These are phyloP conservation scores for Pammene aurita DNA, from an alignment of 2,888 invertebrate species.

Conservation along the genomic window DNA sequence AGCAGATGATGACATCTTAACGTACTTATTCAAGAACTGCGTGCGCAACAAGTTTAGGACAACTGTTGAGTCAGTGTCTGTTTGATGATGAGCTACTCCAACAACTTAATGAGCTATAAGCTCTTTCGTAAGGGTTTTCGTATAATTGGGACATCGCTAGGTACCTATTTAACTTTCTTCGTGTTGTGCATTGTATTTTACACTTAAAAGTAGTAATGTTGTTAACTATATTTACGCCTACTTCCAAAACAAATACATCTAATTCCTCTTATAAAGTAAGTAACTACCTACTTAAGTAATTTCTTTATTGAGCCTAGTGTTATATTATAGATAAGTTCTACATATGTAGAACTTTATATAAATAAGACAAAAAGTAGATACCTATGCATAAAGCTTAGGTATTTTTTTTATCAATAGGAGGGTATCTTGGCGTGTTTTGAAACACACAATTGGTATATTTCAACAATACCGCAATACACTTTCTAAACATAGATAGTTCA, in stretches of 20 bases:
- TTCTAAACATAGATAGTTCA: background rate
- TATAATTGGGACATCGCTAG: background rate
- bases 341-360: no score
- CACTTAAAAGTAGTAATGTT: no score
- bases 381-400: background rate
- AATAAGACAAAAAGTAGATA: background rate
- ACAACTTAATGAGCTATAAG: constrained; percentile 22
- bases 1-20: constrained; percentile 58
- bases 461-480: background rate
- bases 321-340: no score
- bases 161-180: background rate
- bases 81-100: constrained; percentile 30
- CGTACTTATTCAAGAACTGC: constrained; percentile 67
- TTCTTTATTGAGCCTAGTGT: no score
- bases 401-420: background rate
- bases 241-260: no score
- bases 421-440: background rate
- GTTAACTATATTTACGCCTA: no score
- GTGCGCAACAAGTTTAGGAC: constrained; percentile 78
- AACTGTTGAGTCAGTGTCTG: constrained; percentile 70
- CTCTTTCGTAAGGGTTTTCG: background rate
- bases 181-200: background rate
- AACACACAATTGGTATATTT: background rate
- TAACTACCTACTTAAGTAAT: no score
- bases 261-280: no score